phyloP scores from a whole-genome alignment of 2,113 vertebrate genomes.

The Bubo scandiacus region DNA sequence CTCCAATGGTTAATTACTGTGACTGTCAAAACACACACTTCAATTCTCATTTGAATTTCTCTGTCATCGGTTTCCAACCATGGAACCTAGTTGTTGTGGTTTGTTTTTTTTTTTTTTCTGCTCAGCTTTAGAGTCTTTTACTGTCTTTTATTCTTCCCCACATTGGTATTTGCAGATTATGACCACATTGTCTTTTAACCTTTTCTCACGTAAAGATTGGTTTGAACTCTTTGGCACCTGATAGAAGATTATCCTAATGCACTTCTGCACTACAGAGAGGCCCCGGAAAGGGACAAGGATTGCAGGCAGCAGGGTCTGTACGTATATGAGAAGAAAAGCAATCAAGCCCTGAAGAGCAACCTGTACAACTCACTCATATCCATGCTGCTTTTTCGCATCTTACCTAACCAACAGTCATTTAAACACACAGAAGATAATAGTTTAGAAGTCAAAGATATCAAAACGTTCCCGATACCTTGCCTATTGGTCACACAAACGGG shows the following conservation, averaged over 20 bases:
- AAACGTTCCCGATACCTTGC: accelerated
- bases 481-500: neutral
- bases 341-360: neutral
- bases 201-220: constrained; percentile 1
- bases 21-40: constrained; percentile 48
- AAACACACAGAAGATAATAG: neutral
- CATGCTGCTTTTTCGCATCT: neutral
- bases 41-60: constrained; percentile 43
- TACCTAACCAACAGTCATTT: accelerated
- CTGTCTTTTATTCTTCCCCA: neutral
- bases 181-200: constrained; percentile 33
- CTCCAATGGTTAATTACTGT: constrained; percentile 54
- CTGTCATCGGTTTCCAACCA: constrained; percentile 4
- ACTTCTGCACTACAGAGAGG: neutral
- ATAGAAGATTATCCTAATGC: neutral
- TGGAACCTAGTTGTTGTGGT: neutral
- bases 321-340: neutral
- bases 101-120: neutral
- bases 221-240: constrained; percentile 14
- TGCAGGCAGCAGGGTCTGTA: accelerated
- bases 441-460: neutral
- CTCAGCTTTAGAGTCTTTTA: constrained; percentile 8
- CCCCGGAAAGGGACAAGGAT: neutral
- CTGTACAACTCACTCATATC: accelerated
- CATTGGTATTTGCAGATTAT: constrained; percentile 8